Evolutionary conservation across 1,140 invertebrate species (phyloP), one percentile per base, ranked within the genome.

Genomic region (Drosophila mauritiana): DNA sequence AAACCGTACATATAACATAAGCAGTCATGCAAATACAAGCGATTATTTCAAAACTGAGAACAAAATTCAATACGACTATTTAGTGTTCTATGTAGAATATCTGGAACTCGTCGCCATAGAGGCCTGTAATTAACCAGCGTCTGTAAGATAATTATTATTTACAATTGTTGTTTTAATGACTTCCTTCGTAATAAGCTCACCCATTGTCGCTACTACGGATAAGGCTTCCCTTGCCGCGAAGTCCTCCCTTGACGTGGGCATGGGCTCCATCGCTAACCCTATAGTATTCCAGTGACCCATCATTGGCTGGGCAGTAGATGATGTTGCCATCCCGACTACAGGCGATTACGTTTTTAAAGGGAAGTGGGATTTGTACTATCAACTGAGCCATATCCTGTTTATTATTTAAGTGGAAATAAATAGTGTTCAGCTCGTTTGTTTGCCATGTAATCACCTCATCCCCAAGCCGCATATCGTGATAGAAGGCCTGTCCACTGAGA

Each of bases 201-300:
- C 91, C 91, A 80, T 92, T 92, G 49, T 92, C 91, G 37, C 88
- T 92, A 15, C 72, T 72, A 1, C 69, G 70, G 8, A 92, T 92
- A 1, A 84, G 45, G n/a, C 81, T 90, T 1, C 88, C 91, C 8
- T 85, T 91, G 52, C 91, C 91, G 2, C 75, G 76, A 10, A 92
- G 45, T 0, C 56, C 74, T 0, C 91, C 91, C 51, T 91, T 83
- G 10, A 91, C 75, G 25, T 83, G 59, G 0, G 58, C 67, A 54
- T 91, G 88, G 1, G 67, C 74, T 0, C 91, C 90, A 62, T 90
- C 77, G 25, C 51, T 77, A 15, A 89, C 52, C 17, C 91, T 78
- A 48, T 73, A 92, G 25, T 69, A 88, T 7, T 92, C 85, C 20
- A 92, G 57, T 1, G 91, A 83, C 12, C 91, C 91, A 53, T 92